Evolutionary conservation across 1,140 invertebrate species (phyloP), one percentile per base, ranked within the genome.

Genomic region (Pemphigus obesinymphae): DNA sequence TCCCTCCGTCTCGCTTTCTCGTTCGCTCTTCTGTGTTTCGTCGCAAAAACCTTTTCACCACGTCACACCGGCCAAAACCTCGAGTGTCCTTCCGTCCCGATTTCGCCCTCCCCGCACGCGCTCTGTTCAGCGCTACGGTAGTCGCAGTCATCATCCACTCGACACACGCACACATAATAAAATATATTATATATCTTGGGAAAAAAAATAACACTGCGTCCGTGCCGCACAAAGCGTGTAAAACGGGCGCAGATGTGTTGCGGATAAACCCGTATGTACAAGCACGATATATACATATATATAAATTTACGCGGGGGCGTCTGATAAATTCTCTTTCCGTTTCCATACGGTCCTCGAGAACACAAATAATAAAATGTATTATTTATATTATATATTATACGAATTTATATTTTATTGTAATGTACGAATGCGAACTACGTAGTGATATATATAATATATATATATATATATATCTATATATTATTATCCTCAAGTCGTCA

Each of bases 161-260:
- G 68, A 72, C 23, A 26, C 23, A 17, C 48, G 17, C 63, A 68
- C 37, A 68, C 34, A 10, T 23, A 29, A n/a, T n/a, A n/a, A n/a
- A n/a, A n/a, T n/a, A n/a, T n/a, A n/a, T n/a, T n/a, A n/a, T n/a
- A n/a, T n/a, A n/a, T n/a, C n/a, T n/a, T n/a, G n/a, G 43, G 68
- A 72, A 72, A 72, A n/a, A n/a, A 72, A 72, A 72, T 72, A 72
- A 72, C 68, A 72, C 23, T 17, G 23, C 68, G 15, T 68, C 43
- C 37, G 34, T 63, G 29, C 63, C 34, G 40, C 37, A 26, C 37
- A 72, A 72, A 72, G 40, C 68, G 68, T 72, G 40, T 72, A 45
- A 13, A 29, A 70, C 8, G 23, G 40, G 7, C 37, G 68, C 68
- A 72, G 68, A 72, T 72, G 68, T 72, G 68, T 15, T 45, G n/a